Evolutionary conservation across 2,888 invertebrate genomes (phyloP), one percentile per base, ranked within the genome.

Genomic region (Euclidia mi): DNA sequence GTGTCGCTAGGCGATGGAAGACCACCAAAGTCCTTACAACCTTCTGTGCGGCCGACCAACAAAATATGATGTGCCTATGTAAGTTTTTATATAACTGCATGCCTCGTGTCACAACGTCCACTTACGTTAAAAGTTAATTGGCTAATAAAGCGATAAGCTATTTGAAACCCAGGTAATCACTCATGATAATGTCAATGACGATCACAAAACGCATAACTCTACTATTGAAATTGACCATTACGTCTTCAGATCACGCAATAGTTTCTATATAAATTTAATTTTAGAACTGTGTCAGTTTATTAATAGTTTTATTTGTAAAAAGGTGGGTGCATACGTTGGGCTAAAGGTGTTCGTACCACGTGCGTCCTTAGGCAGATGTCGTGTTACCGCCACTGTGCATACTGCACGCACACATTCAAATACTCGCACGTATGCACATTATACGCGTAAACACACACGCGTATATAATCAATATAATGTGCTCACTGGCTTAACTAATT

Each of bases 311-410:
- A 78, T 79, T 80, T 82, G 83, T 84, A 90, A 91, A 90, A 85
- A 89, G 83, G 84, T 85, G 82, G 82, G 76, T 74, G 79, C 82
- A 83, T 60, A 56, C 74, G 56, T 63, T 65, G 78, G 87, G 91
- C 91, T 90, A 93, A 94, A 94, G 94, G 94, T 93, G 94, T 89
- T 84, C 84, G 46, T 11, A 83, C 84, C 91, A 91, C 91, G 91
- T 91, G 91, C 88, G 81, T 60, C 51, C 74, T 61, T 55, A 62
- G 76, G 87, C 90, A 90, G 89, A 90, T 90, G 91, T 86, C 83
- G 81, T 65, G 71, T 47, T 31, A 45, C 35, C 38, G 58, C 56
- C 52, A 60, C 62, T 65, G 60, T 55, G 67, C 51, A 42, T 15
- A 31, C 35, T 32, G 15, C 32, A 32, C 40, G 14, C 49, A 40